Evolutionary conservation across 2,888 invertebrate species (phyloP), one percentile per base, ranked within the genome.

Genomic region (Schizaphis graminum): DNA sequence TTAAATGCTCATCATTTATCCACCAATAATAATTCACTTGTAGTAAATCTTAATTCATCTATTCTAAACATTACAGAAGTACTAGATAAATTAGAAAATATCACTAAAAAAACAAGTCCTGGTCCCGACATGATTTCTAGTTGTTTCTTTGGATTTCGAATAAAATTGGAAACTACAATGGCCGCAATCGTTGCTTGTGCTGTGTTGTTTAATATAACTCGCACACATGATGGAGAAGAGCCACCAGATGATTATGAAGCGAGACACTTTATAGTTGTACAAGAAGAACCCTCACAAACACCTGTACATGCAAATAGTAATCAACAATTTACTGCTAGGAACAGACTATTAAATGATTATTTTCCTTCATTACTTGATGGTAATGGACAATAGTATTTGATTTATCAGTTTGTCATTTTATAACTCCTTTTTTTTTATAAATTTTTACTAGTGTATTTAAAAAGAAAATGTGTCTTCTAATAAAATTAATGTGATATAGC

Each of bases 121-220:
- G 47, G 47, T 47, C 47, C 47, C n/a, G n/a, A n/a, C n/a, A n/a
- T n/a, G n/a, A n/a, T n/a, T n/a, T n/a, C n/a, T n/a, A n/a, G n/a
- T n/a, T 47, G 47, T n/a, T n/a, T n/a, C n/a, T 84, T 77, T 77
- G 77, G 77, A 77, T 77, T 84, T 84, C n/a, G 77, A 84, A 84
- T 35, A 84, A 84, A 84, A 84, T 84, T 84, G 35, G 35, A 84
- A 35, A 84, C 77, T 35, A 84, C 77, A 84, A 84, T 84, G 35
- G 77, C 77, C 77, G 77, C 77, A 35, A 84, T 84, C 4, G 35
- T 84, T 84, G 77, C 77, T 84, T 84, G 77, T 84, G 77, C 77
- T 84, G 77, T 84, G 35, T 84, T 84, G 35, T 84, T 84, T 84
- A 84, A 84, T 84, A 35, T 35, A n/a, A 77, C 67, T 35, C 67